Percentiles rank a stretch among this genome's conserved stretches.
Conservation (phyloP, 2,888 invertebrate species). For the Harpalus rufipes region DNA sequence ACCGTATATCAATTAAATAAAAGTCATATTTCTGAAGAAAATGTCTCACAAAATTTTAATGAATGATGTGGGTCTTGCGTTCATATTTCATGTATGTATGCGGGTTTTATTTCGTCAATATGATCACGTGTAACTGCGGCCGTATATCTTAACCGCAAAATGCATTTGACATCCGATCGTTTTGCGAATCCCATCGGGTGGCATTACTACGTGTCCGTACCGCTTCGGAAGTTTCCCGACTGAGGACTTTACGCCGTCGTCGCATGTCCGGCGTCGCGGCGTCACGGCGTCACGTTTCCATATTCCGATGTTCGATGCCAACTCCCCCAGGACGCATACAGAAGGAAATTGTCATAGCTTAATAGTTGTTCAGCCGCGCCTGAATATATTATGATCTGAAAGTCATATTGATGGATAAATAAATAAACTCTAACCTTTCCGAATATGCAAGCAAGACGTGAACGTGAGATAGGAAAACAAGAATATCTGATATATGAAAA, state of each 20-base stretch:
- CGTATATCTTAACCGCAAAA: conserved; percentile 64
- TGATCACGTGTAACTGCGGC: conserved; percentile 54
- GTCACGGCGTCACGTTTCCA: conserved; percentile 46
- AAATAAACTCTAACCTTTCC: conserved; percentile 27
- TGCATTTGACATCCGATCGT: conserved; percentile 65
- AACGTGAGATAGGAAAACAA: not conserved
- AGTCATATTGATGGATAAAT: conserved; percentile 46
- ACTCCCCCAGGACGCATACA: conserved; percentile 4
- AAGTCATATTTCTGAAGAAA: not conserved
- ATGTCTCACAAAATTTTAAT: not conserved
- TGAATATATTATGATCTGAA: conserved; percentile 54
- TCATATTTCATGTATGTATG: not conserved
- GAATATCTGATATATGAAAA: not conserved
- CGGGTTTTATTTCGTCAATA: conserved; percentile 52
- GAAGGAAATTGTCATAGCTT: conserved; percentile 55
- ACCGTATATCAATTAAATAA: not conserved
- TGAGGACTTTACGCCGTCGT: conserved; percentile 34
- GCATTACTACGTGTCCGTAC: conserved; percentile 59
- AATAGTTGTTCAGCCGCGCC: conserved; percentile 40
- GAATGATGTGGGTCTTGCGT: not conserved
- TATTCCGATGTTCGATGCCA: conserved; percentile 40
- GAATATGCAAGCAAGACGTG: conserved; percentile 32
- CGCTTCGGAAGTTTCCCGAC: conserved; percentile 53
- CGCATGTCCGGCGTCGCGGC: conserved; percentile 26
- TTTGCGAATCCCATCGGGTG: conserved; percentile 60